Percentiles rank a stretch among this genome's conserved stretches.
These are phyloP conservation scores for Tinamus major DNA, from an alignment of 2,797 vertebrate species.

Conservation along the genomic window DNA sequence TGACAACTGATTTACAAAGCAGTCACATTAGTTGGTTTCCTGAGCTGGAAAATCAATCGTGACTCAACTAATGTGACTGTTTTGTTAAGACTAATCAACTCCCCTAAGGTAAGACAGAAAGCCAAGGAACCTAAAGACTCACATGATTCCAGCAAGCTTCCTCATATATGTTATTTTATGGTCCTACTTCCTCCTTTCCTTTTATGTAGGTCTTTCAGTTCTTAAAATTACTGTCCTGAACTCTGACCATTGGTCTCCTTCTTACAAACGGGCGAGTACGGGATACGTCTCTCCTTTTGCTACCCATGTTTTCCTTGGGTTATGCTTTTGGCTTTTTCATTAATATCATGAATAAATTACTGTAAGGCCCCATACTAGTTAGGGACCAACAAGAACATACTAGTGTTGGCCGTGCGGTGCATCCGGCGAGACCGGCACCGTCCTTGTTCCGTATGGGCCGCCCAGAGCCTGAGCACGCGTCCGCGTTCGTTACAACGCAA, in stretches of 20 bases:
- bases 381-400: not conserved
- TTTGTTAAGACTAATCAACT: not conserved
- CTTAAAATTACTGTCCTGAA: not conserved
- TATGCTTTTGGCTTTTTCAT: not conserved
- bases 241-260: not conserved
- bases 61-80: too few relatives aligned
- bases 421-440: not conserved
- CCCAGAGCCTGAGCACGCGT: not conserved
- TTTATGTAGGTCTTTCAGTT: not conserved
- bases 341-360: not conserved
- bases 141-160: not conserved
- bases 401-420: not conserved
- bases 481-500: not conserved
- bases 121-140: rapidly evolving
- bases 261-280: not conserved
- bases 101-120: not conserved
- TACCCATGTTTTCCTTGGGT: not conserved
- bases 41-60: too few relatives aligned
- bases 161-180: not conserved
- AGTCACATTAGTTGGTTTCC: not conserved
- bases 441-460: not conserved
- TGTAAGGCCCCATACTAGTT: not conserved
- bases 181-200: not conserved
- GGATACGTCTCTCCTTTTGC: not conserved
- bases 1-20: not conserved